Evolutionary conservation across 2,888 invertebrate species (phyloP).

Genomic region (Drosophila phalerata): DNA sequence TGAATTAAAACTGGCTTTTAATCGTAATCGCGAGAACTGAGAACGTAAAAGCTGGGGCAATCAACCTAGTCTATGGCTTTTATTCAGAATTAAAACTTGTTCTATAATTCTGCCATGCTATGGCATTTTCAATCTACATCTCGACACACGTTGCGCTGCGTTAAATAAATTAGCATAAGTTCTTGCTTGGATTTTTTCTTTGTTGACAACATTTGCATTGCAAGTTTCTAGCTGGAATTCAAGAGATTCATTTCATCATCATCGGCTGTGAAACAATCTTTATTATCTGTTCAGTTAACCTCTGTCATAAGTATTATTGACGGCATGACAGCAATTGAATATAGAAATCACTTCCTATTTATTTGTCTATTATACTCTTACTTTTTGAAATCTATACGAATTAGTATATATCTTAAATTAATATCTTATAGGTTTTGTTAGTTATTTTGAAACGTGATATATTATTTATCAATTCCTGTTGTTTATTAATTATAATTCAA

Average conservation of each 20-base stretch:
- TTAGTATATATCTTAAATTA: too few relatives aligned
- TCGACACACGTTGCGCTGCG: conserved; percentile 36
- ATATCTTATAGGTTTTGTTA: too few relatives aligned
- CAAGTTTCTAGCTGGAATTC: conserved; percentile 21
- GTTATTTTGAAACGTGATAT: too few relatives aligned
- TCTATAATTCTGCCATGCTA: conserved; percentile 11
- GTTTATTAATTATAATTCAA: too few relatives aligned
- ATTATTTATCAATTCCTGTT: too few relatives aligned
- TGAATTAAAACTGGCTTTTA: conserved; percentile 42
- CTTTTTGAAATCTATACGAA: neutral
- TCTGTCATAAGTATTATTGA: conserved; percentile 1
- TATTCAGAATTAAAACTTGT: conserved; percentile 51
- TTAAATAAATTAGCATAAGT: conserved; percentile 42
- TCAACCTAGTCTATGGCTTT: conserved; percentile 33
- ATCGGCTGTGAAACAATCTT: neutral
- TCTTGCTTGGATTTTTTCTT: conserved; percentile 24
- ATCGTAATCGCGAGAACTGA: conserved; percentile 3
- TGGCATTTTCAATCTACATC: conserved; percentile 34
- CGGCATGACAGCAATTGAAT: conserved; percentile 7
- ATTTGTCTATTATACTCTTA: neutral
- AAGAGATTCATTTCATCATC: conserved; percentile 17
- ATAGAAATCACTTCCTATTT: conserved; percentile 11
- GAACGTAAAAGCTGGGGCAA: conserved; percentile 23
- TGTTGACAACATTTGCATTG: conserved; percentile 39
- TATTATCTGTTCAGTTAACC: neutral